Conservation (phyloP, 2,888 invertebrate genomes). For the Agrotis ipsilon region DNA sequence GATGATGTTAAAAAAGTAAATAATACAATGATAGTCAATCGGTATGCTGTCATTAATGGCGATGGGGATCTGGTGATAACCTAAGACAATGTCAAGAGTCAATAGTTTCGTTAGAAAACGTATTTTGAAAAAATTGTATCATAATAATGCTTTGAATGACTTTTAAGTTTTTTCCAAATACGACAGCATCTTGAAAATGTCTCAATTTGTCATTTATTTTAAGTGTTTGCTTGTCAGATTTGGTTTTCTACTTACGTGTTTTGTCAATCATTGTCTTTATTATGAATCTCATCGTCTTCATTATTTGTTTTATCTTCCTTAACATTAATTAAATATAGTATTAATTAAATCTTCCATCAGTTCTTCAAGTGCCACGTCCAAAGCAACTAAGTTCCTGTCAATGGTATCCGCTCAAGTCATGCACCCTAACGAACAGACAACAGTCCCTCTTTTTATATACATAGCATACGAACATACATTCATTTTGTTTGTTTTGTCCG, state of each 20-base stretch:
- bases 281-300: not conserved
- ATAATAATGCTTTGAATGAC: not conserved
- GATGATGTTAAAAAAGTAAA: not conserved
- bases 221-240: not conserved
- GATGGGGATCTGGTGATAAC: not conserved
- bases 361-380: conserved; percentile 71
- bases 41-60: not conserved
- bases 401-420: conserved; percentile 87
- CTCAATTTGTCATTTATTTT: not conserved
- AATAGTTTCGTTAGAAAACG: not conserved
- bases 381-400: conserved; percentile 56
- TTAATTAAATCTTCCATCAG: not conserved
- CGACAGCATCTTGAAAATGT: too few relatives aligned
- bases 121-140: not conserved
- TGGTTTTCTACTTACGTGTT: not conserved
- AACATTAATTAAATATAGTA: not conserved
- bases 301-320: not conserved
- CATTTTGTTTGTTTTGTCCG: conserved; percentile 83
- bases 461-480: conserved; percentile 70
- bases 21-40: not conserved
- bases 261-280: not conserved
- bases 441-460: conserved; percentile 73
- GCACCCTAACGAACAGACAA: conserved; percentile 87
- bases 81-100: not conserved
- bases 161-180: not conserved